Percentiles rank a stretch among this genome's conserved stretches.
Conservation (phyloP, 2,888 invertebrate species). For the Sabatieria punctata region DNA sequence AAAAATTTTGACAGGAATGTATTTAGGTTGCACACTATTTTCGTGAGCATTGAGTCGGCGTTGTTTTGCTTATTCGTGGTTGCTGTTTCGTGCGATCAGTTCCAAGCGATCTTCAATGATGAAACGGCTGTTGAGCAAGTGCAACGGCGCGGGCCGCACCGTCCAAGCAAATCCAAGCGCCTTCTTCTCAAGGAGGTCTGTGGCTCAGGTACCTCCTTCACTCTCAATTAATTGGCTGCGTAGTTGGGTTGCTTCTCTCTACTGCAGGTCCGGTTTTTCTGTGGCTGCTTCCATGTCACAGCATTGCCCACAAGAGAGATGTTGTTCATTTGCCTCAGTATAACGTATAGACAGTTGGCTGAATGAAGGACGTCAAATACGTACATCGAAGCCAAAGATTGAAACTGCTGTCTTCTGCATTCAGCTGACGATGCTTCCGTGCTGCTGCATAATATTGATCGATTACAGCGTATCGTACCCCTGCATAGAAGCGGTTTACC, state of each 20-base stretch:
- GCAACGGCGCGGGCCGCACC: conserved; percentile 41
- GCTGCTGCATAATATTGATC: no score
- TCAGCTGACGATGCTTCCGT: no score
- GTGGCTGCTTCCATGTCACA: conserved; percentile 54
- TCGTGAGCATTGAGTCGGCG: conserved; percentile 58
- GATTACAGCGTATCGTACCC: no score
- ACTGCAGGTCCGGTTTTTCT: conserved; percentile 45
- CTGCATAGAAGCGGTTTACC: no score
- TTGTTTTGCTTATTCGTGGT: conserved; percentile 72
- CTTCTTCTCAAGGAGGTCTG: conserved; percentile 57
- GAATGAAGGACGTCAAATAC: no score
- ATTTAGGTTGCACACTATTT: conserved; percentile 61
- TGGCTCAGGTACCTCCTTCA: conserved; percentile 42
- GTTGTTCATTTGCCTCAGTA: conserved; percentile 6
- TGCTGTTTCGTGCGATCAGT: conserved; percentile 61
- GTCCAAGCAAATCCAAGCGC: conserved; percentile 42
- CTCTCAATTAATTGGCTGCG: neutral
- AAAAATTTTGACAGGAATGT: no score
- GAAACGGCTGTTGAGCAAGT: conserved; percentile 66
- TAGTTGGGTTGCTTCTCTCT: neutral
- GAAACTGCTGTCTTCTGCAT: no score
- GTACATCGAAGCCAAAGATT: no score
- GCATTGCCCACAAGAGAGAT: neutral
- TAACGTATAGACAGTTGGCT: no score
- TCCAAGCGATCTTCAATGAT: conserved; percentile 62